Base-by-base conservation (phyloP, 2,888 invertebrate species). In the Tyria jacobaeae region DNA sequence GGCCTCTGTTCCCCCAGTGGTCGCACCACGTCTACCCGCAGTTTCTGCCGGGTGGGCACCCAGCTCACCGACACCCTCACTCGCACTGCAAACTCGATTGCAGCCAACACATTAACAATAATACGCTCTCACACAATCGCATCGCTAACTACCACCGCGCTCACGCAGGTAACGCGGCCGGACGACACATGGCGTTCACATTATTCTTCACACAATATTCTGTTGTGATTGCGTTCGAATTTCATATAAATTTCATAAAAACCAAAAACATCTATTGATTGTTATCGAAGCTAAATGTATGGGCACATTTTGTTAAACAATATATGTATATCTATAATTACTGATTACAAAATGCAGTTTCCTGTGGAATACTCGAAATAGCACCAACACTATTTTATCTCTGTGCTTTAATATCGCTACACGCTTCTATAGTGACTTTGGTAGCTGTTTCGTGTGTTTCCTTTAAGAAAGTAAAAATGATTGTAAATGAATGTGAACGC, bases 21-120 rank as follows among this genome's bases (percentile, higher is more conserved):
- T 98, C 98, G 82, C 98, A 98, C 95, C 98, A 98, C 95, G 97
- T 98, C 87, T 97, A 98, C 94, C 98, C 98, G 82, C 98, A 98
- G 95, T 98, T 98, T 95, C 96, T 98, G 91, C 97, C 98, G 86
- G 97, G 97, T 90, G 96, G 97, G 92, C 97, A 97, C 94, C 97
- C 97, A 82, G 94, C 94, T 86, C 86, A 87, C 81, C 84, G 85
- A 76, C 86, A 85, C 78, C 90, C 95, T 93, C 94, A 96, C 95
- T 86, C 95, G 94, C 92, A 94, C 89, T 95, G 95, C 92, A 90
- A 91, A 79, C 89, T 91, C 84, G 91, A 91, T 84, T 91, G 91
- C 90, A 88, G 89, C 80, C 89, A 90, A 87, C 94, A 92, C 89
- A 85, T 88, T 87, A 92, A 87, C 87, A 89, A 86, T 89, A 93